Percentiles rank a stretch among this genome's conserved stretches.
These are phyloP conservation scores for Mechanitis messenoides DNA, from an alignment of 2,888 invertebrate species.

Conservation along the genomic window DNA sequence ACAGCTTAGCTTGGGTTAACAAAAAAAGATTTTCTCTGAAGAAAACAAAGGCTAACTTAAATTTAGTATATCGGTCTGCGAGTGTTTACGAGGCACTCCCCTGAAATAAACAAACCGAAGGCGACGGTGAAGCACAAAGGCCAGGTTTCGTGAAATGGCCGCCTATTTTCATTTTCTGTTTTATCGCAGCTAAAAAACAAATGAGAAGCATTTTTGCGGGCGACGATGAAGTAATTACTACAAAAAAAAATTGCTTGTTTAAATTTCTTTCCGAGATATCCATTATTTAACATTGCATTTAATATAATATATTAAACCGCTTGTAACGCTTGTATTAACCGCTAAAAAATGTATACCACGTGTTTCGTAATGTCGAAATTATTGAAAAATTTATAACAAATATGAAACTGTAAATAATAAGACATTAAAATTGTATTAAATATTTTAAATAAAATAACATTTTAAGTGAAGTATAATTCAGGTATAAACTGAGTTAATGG, in stretches of 20 bases:
- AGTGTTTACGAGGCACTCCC: conserved; percentile 68
- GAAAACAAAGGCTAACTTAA: conserved; percentile 63
- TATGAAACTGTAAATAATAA: too few relatives aligned
- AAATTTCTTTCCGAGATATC: conserved; percentile 11
- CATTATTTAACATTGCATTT: conserved; percentile 11
- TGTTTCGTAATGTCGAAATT: too few relatives aligned
- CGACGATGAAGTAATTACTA: conserved; percentile 25
- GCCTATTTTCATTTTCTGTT: conserved; percentile 49
- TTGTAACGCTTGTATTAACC: too few relatives aligned
- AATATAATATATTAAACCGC: conserved; percentile 7
- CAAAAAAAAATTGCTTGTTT: conserved; percentile 17
- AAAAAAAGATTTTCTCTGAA: conserved; percentile 49
- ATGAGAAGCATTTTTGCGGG: conserved; percentile 37
- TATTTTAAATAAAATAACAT: too few relatives aligned
- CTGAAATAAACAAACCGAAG: conserved; percentile 67
- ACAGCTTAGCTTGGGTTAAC: conserved; percentile 29
- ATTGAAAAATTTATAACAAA: too few relatives aligned
- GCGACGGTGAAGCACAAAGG: conserved; percentile 58
- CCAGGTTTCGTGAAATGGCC: conserved; percentile 57
- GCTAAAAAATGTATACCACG: too few relatives aligned
- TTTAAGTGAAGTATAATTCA: neutral
- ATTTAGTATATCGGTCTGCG: conserved; percentile 64
- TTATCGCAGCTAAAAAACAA: conserved; percentile 52
- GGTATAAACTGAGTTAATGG: neutral
- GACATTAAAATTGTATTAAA: too few relatives aligned